A percentile compares a stretch with the other conserved stretches of the same genome.
phyloP scores from a whole-genome alignment of 2,797 vertebrate genomes.

The Pangasius sanitwongsei region DNA sequence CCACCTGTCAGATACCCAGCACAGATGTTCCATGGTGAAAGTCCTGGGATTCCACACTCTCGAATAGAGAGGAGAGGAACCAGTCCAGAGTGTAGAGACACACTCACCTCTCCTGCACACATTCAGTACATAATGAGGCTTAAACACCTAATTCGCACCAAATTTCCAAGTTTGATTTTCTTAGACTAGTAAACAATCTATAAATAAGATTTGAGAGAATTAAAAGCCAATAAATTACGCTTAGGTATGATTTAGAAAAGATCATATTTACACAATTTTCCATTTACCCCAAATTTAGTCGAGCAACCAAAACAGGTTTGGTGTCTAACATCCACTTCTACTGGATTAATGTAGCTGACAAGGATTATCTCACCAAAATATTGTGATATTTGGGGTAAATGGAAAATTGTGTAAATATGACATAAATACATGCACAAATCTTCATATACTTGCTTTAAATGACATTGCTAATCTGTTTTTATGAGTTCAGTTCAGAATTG shows the following conservation, averaged over 20 bases:
- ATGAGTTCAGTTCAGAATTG: neutral
- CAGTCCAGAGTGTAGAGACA: constrained; percentile 76
- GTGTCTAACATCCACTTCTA: neutral
- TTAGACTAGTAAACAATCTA: neutral
- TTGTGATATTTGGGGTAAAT: neutral
- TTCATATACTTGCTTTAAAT: neutral
- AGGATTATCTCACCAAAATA: neutral
- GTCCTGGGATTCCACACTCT: constrained; percentile 76
- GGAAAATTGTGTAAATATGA: no score
- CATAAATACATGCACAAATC: neutral
- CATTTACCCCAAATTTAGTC: neutral
- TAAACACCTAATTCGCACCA: neutral
- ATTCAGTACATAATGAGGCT: neutral
- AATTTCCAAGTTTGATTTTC: neutral
- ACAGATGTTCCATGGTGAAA: constrained; percentile 82
- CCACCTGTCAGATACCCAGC: constrained; percentile 80
- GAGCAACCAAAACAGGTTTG: neutral
- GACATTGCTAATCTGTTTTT: neutral
- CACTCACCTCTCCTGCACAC: constrained; percentile 76
- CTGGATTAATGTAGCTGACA: no score
- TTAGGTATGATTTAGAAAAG: neutral
- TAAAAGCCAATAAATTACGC: neutral
- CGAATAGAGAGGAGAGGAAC: constrained; percentile 80
- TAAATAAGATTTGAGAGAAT: neutral
- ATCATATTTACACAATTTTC: neutral